Percentiles rank a stretch among this genome's conserved stretches.
phyloP scores from a whole-genome alignment of 2,797 vertebrate species.

The Gymnoscopelus braueri region DNA sequence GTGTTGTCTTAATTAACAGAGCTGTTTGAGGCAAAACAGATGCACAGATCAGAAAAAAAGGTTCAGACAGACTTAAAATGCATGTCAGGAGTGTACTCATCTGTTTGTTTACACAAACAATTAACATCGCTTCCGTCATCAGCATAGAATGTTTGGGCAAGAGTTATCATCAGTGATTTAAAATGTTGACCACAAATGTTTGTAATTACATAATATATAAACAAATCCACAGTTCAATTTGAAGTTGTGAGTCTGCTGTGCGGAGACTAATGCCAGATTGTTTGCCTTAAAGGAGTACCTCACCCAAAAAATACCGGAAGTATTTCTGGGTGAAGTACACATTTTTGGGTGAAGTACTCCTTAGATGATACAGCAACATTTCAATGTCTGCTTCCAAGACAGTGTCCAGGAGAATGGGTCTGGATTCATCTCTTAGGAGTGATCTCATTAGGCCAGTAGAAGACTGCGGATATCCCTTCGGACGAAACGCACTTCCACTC shows the following conservation, averaged over 20 bases:
- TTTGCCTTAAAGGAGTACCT: too few species aligned
- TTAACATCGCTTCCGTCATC: neutral
- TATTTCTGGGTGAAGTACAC: too few species aligned
- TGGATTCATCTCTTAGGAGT: constrained; percentile 25
- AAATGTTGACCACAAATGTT: constrained; percentile 19
- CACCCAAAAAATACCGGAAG: too few species aligned
- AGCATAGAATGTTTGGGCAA: neutral
- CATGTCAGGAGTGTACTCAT: neutral
- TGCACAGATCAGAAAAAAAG: constrained; percentile 23
- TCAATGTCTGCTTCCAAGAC: constrained; percentile 43
- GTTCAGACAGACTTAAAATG: neutral
- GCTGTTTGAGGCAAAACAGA: constrained; percentile 43
- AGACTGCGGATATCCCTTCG: constrained; percentile 67
- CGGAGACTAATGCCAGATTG: neutral
- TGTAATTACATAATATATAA: neutral
- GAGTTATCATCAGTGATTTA: neutral
- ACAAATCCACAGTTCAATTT: constrained; percentile 20
- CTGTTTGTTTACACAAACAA: neutral
- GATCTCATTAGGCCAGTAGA: constrained; percentile 39
- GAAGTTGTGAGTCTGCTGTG: constrained; percentile 9
- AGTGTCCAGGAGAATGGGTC: constrained; percentile 35
- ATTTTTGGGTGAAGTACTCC: too few species aligned
- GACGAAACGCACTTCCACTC: constrained; percentile 43
- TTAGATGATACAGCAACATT: constrained; percentile 16
- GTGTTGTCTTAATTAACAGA: constrained; percentile 6